Base-by-base conservation (phyloP, 2,888 invertebrate genomes). In the Euzophera pinguis region DNA sequence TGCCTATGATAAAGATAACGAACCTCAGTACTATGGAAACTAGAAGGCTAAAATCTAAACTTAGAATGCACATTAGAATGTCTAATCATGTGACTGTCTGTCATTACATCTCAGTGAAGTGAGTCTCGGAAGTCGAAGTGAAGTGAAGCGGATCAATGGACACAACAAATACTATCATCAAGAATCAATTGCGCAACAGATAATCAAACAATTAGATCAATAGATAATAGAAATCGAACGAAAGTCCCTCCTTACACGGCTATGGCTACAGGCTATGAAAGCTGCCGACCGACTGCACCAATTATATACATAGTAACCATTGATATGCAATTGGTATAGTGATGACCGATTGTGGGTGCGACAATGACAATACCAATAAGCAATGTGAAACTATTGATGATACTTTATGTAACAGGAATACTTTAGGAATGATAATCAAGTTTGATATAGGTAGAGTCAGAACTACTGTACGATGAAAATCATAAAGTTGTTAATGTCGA, bases 171-270 rank as follows among this genome's bases (percentile, higher is more conserved):
- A 32, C 10, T 13, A 27, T 27, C 42, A 48, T 32, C 45, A 41
- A 41, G 14, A 32, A 32, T 45, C 45, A 16, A 32, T 45, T 32
- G 16, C 45, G 45, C 16, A 45, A 45, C 45, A 45, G 34, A 32
- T 45, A 45, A 45, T 45, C 32, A 32, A n/a, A 45, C 48, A 37
- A 48, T 48, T 48, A 48, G 48, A 48, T 48, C 38, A 48, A 22
- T 48, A 48, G 48, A 37, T 48, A 48, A 48, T 48, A 48, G 48
- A 48, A 38, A 48, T 48, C 48, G 22, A 48, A 27, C 38, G 48
- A 48, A 48, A 48, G 48, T 45, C 45, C 6, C 32, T 14, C 32
- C 45, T 45, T 14, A 45, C 10, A 16, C 14, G 22, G 42, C 42
- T 6, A n/a, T 43, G 16, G 32, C 45, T 45, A 45, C 32, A 16